Percentiles rank a stretch among this genome's conserved stretches.
These are phyloP conservation scores for Pterophyllum scalare DNA, from an alignment of 2,113 vertebrate species.

Conservation along the genomic window DNA sequence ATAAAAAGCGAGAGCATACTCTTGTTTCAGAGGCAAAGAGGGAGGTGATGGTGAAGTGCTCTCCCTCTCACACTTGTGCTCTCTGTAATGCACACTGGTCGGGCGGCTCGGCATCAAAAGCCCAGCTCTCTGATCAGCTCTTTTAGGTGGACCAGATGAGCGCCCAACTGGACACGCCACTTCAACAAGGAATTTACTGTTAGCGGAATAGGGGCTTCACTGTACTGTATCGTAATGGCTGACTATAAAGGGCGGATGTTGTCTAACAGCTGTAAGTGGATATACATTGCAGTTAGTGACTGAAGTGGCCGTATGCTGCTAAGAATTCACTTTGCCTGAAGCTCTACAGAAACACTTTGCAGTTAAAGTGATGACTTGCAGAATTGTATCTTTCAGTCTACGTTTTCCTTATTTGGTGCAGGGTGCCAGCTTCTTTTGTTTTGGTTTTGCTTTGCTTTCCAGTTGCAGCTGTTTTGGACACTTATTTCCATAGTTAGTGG, in stretches of 20 bases:
- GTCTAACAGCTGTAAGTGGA: constrained; percentile 74
- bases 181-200: constrained; percentile 76
- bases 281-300: constrained; percentile 53
- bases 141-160: constrained; percentile 68
- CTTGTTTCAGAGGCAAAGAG: constrained; percentile 57
- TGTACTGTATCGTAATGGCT: constrained; percentile 52
- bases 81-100: constrained; percentile 73
- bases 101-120: constrained; percentile 67
- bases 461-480: background rate
- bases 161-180: constrained; percentile 58
- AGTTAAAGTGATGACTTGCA: constrained; percentile 9
- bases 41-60: constrained; percentile 53
- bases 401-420: background rate
- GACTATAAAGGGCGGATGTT: constrained; percentile 67
- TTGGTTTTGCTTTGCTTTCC: background rate
- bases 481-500: background rate
- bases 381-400: background rate
- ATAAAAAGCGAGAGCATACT: constrained; percentile 23
- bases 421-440: too few species aligned
- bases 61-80: constrained; percentile 39
- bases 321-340: background rate
- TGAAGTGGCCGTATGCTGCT: constrained; percentile 19
- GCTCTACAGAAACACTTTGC: background rate
- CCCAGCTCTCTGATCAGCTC: constrained; percentile 63
- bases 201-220: constrained; percentile 58